Base-by-base conservation (phyloP, 2,888 invertebrate species). In the Asteroscopus sphinx region DNA sequence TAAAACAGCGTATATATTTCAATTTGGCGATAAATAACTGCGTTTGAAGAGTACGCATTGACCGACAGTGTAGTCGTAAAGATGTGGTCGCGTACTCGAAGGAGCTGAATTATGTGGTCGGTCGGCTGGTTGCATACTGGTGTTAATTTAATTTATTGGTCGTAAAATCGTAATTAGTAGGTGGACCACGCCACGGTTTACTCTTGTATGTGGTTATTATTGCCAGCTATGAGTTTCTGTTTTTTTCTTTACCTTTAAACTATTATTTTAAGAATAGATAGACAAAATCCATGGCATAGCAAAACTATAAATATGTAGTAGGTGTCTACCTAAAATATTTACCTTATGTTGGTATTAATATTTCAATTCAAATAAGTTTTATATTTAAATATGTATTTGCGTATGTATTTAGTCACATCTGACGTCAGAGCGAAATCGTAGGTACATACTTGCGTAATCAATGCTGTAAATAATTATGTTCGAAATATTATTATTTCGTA, bases 121-220 rank as follows among this genome's bases (percentile, higher is more conserved):
- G 21, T 21, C n/a, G n/a, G n/a, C n/a, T n/a, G 65, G 66, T 52
- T 52, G 66, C 47, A 35, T 45, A 57, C 47, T 69, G 56, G 44
- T 13, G 37, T 51, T 40, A 9, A 33, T 63, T 52, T 57, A 45
- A 64, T 72, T 70, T 67, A 71, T 62, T 55, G 62, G 7, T 71
- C 67, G 72, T 72, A 54, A 74, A 72, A 42, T 51, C 47, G 55
- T 67, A 74, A 72, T 70, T 70, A 74, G 49, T 26, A 48, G 46
- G 47, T 47, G 37, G 7, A 53, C 49, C 32, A 9, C 41, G 16
- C n/a, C n/a, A n/a, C n/a, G 54, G 21, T 37, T 35, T 37, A 17
- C 9, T 55, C 48, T 37, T 69, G n/a, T 28, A 7, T 61, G 55
- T 52, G 47, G 36, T 48, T 52, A 32, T 41, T 52, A 40, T 28